A percentile compares a stretch with the other conserved stretches of the same genome.
phyloP scores from a whole-genome alignment of 2,113 vertebrate species.

The Ornithorhynchus anatinus region DNA sequence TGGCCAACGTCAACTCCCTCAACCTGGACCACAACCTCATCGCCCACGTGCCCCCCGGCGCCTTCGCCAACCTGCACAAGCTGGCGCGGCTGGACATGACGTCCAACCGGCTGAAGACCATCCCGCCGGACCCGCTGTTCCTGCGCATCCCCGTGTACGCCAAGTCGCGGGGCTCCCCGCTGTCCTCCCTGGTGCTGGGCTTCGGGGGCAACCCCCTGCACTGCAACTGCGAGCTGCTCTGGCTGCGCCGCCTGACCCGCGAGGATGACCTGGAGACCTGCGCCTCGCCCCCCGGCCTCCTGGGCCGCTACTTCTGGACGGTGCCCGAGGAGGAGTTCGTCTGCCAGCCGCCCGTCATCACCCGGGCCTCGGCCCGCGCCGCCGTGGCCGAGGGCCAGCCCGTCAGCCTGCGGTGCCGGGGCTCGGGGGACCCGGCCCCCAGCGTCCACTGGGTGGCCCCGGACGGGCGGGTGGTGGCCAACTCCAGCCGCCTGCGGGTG shows the following conservation, averaged over 20 bases:
- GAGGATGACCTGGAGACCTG: slow-evolving; percentile 94
- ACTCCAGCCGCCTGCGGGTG: slow-evolving; percentile 80
- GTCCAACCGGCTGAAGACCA: slow-evolving; percentile 95
- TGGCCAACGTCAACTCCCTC: slow-evolving; percentile 90
- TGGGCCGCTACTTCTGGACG: slow-evolving; percentile 94
- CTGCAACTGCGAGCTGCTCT: slow-evolving; percentile 94
- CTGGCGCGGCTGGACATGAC: slow-evolving; percentile 94
- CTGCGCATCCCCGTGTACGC: slow-evolving; percentile 90
- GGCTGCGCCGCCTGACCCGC: slow-evolving; percentile 87
- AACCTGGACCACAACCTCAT: slow-evolving; percentile 95
- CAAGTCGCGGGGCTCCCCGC: slow-evolving; percentile 82
- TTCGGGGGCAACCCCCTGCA: slow-evolving; percentile 92
- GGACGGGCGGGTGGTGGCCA: slow-evolving; percentile 87
- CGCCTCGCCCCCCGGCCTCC: slow-evolving; percentile 85
- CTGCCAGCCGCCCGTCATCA: slow-evolving; percentile 93
- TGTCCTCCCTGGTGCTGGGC: slow-evolving; percentile 85
- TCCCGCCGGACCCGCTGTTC: slow-evolving; percentile 91
- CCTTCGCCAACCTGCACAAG: slow-evolving; percentile 94
- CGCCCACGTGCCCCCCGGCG: slow-evolving; percentile 88
- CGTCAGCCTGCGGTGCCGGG: slow-evolving; percentile 88
- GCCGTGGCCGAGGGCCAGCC: slow-evolving; percentile 75
- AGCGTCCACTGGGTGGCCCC: slow-evolving; percentile 92
- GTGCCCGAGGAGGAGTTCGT: slow-evolving; percentile 95
- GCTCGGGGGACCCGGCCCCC: slow-evolving; percentile 91
- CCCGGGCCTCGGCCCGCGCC: slow-evolving; percentile 77